These are phyloP conservation scores for Hydrocynus forskahlii DNA, from an alignment of 2,797 vertebrate genomes.

Conservation along the genomic window DNA sequence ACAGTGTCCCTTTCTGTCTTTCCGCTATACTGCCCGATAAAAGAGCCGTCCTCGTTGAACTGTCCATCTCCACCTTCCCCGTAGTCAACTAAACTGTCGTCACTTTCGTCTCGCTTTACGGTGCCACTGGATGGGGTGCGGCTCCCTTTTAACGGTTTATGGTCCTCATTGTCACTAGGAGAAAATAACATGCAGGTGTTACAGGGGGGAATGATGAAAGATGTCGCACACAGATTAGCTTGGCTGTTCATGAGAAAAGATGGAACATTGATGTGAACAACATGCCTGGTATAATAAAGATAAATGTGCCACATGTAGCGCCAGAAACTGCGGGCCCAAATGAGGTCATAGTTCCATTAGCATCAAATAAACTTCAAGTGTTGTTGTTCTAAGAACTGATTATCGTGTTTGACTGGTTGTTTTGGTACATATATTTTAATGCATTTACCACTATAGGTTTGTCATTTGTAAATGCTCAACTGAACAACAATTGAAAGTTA, in stretches of 20 bases:
- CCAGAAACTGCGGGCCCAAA: neutral
- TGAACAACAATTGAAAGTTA: neutral
- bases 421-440: conserved; percentile 8
- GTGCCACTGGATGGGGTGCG: conserved; percentile 94
- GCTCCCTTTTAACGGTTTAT: conserved; percentile 97
- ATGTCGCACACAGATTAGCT: conserved; percentile 71
- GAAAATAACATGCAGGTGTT: conserved; percentile 84
- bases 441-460: neutral
- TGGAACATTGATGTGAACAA: conserved; percentile 64
- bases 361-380: conserved; percentile 12
- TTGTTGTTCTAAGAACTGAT: neutral
- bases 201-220: conserved; percentile 74
- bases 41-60: conserved; percentile 99
- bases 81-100: conserved; percentile 99
- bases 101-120: conserved; percentile 96
- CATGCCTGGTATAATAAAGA: conserved; percentile 45
- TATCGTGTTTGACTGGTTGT: neutral
- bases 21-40: conserved; percentile 98
- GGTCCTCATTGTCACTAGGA: conserved; percentile 96
- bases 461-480: too few species aligned
- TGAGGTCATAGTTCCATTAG: conserved; percentile 10
- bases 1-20: conserved; percentile 91
- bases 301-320: conserved; percentile 17
- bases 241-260: conserved; percentile 68
- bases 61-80: conserved; percentile 97